Evolutionary conservation across 2,797 vertebrate species (phyloP).

Genomic region (Alauda arvensis): DNA sequence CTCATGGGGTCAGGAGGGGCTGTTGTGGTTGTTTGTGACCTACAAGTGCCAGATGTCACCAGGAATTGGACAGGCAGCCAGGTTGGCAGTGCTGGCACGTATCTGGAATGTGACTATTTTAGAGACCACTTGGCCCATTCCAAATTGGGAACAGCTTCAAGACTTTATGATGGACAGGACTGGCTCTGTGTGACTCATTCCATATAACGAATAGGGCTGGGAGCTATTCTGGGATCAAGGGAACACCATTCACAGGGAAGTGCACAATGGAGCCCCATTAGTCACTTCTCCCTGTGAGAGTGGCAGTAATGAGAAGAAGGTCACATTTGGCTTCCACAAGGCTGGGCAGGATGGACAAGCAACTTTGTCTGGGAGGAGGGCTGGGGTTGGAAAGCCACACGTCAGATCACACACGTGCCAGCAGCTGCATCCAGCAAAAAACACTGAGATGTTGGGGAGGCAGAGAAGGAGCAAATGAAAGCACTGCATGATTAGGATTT

Average conservation of each 20-base stretch:
- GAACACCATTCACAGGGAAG: constrained; percentile 20
- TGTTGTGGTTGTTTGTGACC: not conserved
- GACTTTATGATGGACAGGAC: not conserved
- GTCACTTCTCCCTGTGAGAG: constrained; percentile 6
- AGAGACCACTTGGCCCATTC: not conserved
- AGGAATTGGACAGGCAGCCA: not conserved
- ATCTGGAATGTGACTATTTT: not conserved
- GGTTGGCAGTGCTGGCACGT: not conserved
- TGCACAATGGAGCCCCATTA: constrained; percentile 30
- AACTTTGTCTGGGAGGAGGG: constrained; percentile 30
- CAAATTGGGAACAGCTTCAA: constrained; percentile 26
- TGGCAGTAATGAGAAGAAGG: not conserved
- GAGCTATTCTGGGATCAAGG: constrained; percentile 63
- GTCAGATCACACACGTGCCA: constrained; percentile 11
- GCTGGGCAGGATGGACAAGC: constrained; percentile 2
- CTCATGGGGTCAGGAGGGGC: not conserved
- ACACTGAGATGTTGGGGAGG: not conserved
- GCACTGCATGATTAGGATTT: not conserved
- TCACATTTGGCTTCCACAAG: not conserved
- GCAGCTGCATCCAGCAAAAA: not conserved
- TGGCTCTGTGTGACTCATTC: constrained; percentile 41
- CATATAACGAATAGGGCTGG: not conserved
- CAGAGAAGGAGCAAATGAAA: not conserved
- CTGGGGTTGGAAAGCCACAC: constrained; percentile 17
- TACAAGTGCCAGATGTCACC: not conserved